Conservation (phyloP, 1,140 invertebrate genomes). For the Drosophila hydei region DNA sequence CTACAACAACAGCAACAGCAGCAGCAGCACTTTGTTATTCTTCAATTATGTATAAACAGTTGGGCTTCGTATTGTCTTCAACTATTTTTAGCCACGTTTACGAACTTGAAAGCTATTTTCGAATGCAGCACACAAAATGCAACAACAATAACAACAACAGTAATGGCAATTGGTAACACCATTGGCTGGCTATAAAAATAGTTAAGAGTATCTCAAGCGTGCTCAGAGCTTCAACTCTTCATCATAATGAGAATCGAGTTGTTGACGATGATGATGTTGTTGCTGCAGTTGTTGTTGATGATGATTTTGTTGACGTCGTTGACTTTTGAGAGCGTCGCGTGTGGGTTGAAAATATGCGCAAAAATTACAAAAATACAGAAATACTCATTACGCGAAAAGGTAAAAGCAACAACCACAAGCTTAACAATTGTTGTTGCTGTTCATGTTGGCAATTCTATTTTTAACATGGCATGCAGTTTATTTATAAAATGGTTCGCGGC, state of each 20-base stretch:
- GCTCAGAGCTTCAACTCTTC: constrained; percentile 19
- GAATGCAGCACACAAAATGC: constrained; percentile 43
- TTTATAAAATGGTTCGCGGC: constrained; percentile 69
- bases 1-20: constrained; percentile 23
- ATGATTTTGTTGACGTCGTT: constrained; percentile 53
- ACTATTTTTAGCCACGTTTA: constrained; percentile 42
- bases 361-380: constrained; percentile 2
- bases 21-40: constrained; percentile 19
- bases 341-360: constrained; percentile 57
- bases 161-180: constrained; percentile 15
- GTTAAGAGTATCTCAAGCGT: constrained; percentile 42
- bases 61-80: constrained; percentile 13
- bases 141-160: constrained; percentile 16
- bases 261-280: constrained; percentile 12
- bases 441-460: constrained; percentile 62
- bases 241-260: constrained; percentile 19
- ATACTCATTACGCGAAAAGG: constrained; percentile 49
- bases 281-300: constrained; percentile 13
- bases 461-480: constrained; percentile 74
- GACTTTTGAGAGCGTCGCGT: constrained; percentile 54
- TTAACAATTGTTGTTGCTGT: constrained; percentile 44
- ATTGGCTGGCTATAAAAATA: constrained; percentile 28
- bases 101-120: constrained; percentile 48
- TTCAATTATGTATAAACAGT: constrained; percentile 35
- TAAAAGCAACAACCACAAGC: constrained; percentile 36